These are phyloP conservation scores for Vanessa tameamea DNA, from an alignment of 1,140 invertebrate genomes.

Conservation along the genomic window DNA sequence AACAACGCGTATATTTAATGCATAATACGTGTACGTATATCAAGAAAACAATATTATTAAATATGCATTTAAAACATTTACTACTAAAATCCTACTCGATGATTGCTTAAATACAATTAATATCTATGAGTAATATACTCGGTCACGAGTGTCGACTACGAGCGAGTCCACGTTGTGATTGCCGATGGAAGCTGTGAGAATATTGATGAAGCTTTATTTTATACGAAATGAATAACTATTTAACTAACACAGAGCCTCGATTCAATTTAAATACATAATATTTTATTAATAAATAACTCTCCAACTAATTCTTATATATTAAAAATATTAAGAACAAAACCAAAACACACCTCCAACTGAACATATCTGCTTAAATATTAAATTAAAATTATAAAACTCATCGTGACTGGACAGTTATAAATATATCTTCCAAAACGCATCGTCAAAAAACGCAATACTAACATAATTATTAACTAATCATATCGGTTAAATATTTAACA, in stretches of 20 bases:
- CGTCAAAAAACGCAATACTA: neutral
- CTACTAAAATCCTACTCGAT: neutral
- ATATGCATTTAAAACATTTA: neutral
- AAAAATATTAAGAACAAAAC: neutral
- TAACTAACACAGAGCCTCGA: neutral
- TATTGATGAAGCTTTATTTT: neutral
- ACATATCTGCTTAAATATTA: no score
- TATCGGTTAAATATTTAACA: slow-evolving; percentile 1
- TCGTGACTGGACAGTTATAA: no score
- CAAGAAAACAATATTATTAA: neutral
- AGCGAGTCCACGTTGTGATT: neutral
- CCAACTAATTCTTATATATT: neutral
- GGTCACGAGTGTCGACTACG: neutral
- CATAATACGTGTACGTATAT: neutral
- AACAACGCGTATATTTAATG: neutral
- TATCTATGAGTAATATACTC: neutral
- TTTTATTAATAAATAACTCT: slow-evolving; percentile 3
- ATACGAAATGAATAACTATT: neutral
- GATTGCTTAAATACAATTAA: slow-evolving; percentile 2
- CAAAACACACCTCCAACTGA: neutral
- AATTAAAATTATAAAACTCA: no score
- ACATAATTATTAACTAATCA: neutral
- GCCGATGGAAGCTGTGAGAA: neutral
- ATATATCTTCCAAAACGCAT: no score
- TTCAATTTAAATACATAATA: neutral